Conservation (phyloP, 2,113 vertebrate species). For the Cygnus atratus region DNA sequence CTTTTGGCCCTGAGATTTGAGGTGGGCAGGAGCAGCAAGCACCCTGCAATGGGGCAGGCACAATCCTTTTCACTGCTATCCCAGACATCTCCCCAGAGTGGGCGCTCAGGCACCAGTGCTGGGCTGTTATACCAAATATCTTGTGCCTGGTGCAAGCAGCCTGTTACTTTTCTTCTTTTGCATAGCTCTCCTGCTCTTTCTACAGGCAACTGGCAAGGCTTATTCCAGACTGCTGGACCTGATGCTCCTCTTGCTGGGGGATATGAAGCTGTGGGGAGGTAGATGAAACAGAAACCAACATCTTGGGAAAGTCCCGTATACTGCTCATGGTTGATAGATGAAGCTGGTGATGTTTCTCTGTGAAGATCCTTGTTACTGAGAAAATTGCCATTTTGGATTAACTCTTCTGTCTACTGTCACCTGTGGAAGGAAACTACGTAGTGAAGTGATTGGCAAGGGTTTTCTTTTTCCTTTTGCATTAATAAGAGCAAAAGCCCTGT, state of each 20-base stretch:
- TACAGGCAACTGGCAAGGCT: not conserved
- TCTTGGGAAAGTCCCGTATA: not conserved
- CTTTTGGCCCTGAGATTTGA: not conserved
- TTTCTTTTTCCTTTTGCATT: not conserved
- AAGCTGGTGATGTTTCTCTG: not conserved
- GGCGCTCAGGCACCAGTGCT: rapidly evolving
- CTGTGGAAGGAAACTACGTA: not conserved
- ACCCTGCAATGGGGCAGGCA: not conserved
- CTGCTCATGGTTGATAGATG: not conserved
- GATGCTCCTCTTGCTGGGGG: not conserved
- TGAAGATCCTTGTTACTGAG: not conserved
- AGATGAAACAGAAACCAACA: not conserved
- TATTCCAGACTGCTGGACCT: not conserved
- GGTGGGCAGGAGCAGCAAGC: not conserved
- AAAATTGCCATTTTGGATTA: not conserved
- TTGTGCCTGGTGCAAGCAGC: not conserved
- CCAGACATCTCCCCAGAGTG: not conserved
- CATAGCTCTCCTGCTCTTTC: not conserved
- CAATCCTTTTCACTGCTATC: rapidly evolving
- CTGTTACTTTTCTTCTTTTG: too few relatives aligned
- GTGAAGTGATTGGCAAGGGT: not conserved
- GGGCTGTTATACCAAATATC: not conserved
- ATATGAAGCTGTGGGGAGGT: not conserved
- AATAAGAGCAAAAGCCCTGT: not conserved
- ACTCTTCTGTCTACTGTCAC: not conserved